A percentile compares a stretch with the other conserved stretches of the same genome.
phyloP scores from a whole-genome alignment of 2,797 vertebrate species.

The Crossoptilon crossoptilon region DNA sequence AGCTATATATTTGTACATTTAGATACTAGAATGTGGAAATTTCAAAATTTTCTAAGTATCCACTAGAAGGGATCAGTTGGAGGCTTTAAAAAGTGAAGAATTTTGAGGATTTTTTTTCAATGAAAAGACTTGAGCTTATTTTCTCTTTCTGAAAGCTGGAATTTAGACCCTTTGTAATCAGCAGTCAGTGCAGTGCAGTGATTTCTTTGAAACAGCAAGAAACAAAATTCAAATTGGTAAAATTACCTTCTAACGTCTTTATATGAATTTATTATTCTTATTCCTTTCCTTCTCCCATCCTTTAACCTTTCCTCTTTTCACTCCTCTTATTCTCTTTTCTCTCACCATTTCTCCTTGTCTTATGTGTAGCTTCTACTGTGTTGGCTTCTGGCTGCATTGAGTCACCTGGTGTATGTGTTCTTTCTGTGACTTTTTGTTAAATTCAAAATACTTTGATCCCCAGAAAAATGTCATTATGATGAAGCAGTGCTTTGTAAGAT shows the following conservation, averaged over 20 bases:
- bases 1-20: not conserved
- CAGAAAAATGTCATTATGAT: not conserved
- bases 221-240: not conserved
- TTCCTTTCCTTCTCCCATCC: not conserved
- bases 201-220: not conserved
- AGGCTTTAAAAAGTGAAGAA: not conserved
- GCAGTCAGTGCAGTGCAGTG: not conserved
- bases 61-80: not conserved
- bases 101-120: not conserved
- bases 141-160: constrained; percentile 4
- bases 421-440: not conserved
- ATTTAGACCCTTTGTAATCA: not conserved
- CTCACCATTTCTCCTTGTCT: not conserved
- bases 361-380: not conserved
- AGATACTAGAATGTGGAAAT: not conserved
- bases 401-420: accelerated
- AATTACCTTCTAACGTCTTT: not conserved
- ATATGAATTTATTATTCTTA: not conserved
- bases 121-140: constrained; percentile 1
- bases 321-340: not conserved
- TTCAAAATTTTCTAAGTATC: not conserved
- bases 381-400: not conserved
- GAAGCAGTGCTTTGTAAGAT: not conserved
- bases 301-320: not conserved
- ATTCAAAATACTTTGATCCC: not conserved